Evolutionary conservation across 64 coral and sea anemone species (phyloP), one percentile per base, ranked within the genome.

Genomic region (Dendronephthya gigantea): DNA sequence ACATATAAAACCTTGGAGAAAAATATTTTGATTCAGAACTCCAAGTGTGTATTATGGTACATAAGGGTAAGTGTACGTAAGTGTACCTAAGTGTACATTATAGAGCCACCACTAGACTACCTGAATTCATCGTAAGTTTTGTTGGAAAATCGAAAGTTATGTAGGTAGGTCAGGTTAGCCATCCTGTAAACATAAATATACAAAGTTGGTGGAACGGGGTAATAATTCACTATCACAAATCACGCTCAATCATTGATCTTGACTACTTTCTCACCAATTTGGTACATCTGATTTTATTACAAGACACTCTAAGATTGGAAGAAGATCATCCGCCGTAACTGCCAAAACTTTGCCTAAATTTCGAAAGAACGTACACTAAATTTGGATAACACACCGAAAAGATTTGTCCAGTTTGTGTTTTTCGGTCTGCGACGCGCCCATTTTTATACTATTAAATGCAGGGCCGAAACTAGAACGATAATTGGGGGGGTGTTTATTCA

Each of bases 111-210:
- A n/a, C 4, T 41, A 30, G 91, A 91, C 93, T 87, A 97, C 94
- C 90, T 90, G 50, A 97, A 93, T 17, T 97, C 94, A 87, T 85
- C 93, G 27, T 90, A 89, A 35, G 91, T 92, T 41, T 89, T 90
- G 39, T 91, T 97, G 25, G 94, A 97, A 74, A 97, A 97, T 81
- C 93, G 94, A 58, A 97, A 97, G 47, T 97, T 97, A 82, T 97
- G 94, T 28, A 97, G 52, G 35, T 90, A 97, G 1, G 92, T 90
- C 38, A 97, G 91, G 55, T 97, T 97, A 45, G 94, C 94, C 39
- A 97, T 51, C 94, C 94, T 97, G 31, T 34, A 84, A 89, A 45
- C 85, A 72, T 40, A 84, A 66, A 83, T n/a, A 84, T 70, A 58
- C 84, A 49, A 52, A 37, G 23, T 16, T 16, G 50, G 23, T 12